A percentile compares a stretch with the other conserved stretches of the same genome.
These are phyloP conservation scores for Oreochromis mossambicus DNA, from an alignment of 2,797 vertebrate species.

Conservation along the genomic window DNA sequence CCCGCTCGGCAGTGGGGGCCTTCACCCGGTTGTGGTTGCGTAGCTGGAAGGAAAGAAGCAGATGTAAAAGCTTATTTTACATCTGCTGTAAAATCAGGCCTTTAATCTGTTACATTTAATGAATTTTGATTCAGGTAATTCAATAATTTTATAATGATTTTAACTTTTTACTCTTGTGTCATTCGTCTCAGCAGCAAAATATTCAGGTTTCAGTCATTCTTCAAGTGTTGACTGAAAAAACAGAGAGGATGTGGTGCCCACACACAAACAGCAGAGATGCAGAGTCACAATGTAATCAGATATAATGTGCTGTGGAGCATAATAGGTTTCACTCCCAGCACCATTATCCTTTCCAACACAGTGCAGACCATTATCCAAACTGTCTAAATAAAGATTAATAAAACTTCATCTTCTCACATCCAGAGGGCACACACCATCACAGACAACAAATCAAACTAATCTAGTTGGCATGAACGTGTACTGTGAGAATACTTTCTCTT, in stretches of 20 bases:
- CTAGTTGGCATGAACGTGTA: neutral
- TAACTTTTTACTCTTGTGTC: neutral
- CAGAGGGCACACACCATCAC: neutral
- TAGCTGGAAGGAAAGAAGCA: conserved; percentile 70
- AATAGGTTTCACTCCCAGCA: neutral
- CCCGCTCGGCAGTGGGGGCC: conserved; percentile 89
- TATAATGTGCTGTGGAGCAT: neutral
- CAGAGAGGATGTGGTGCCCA: neutral
- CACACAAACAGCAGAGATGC: neutral
- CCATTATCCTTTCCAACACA: neutral
- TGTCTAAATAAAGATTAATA: neutral
- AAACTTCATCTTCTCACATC: neutral
- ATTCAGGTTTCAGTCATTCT: neutral
- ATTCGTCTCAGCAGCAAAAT: neutral
- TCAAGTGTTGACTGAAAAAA: neutral
- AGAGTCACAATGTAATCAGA: neutral
- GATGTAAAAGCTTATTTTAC: neutral
- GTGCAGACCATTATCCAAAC: neutral
- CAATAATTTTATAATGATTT: accelerated
- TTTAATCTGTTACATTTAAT: accelerated
- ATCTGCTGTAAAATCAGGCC: neutral
- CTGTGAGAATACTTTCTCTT: neutral
- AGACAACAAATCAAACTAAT: neutral
- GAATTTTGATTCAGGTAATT: neutral
- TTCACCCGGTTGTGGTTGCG: conserved; percentile 92